Percentiles rank a stretch among this genome's conserved stretches.
Conservation (phyloP, 2,113 vertebrate genomes). For the Tenebrosternarchus preto region DNA sequence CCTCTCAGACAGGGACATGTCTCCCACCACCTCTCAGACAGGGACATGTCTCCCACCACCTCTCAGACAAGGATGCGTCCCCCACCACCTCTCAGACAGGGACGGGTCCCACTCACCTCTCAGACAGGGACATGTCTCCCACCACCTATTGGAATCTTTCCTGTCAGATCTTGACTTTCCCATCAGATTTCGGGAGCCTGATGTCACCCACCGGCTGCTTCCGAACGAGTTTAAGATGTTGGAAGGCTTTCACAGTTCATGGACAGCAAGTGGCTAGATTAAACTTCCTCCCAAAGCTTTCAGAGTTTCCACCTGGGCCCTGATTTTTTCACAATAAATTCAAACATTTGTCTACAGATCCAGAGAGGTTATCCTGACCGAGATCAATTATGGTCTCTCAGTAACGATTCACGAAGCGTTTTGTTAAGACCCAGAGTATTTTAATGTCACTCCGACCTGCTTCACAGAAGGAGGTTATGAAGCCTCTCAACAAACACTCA, state of each 20-base stretch:
- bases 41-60: too few species aligned
- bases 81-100: too few species aligned
- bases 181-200: neutral
- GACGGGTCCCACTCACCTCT: too few species aligned
- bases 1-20: too few species aligned
- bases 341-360: neutral
- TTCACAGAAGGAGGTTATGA: neutral
- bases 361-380: neutral
- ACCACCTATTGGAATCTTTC: neutral
- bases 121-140: neutral
- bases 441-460: neutral
- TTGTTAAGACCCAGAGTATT: neutral
- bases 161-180: slow-evolving; percentile 30
- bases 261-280: neutral
- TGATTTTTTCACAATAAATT: too few species aligned
- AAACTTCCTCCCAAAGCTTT: neutral
- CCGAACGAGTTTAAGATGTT: neutral
- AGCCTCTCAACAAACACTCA: neutral
- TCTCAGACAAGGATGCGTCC: too few species aligned
- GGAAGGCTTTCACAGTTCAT: neutral
- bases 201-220: neutral
- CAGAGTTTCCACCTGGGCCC: neutral
- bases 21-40: too few species aligned
- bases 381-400: neutral
- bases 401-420: neutral